Conservation (phyloP, 2,888 invertebrate genomes). For the Brachyptera risi region DNA sequence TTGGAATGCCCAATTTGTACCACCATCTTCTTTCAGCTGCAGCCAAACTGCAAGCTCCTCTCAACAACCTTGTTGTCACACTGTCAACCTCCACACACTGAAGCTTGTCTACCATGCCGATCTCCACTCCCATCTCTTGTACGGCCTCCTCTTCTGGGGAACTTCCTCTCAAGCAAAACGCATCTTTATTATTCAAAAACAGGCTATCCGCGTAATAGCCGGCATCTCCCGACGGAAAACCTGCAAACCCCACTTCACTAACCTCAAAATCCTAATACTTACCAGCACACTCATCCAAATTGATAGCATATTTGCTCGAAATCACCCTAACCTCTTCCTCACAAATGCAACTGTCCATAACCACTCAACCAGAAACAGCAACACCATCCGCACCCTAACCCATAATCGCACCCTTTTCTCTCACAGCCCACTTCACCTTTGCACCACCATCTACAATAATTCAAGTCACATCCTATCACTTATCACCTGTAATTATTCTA, state of each 20-base stretch:
- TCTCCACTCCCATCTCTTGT: background rate
- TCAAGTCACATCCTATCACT: no score
- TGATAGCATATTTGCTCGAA: no score
- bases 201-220: no score
- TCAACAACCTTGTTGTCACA: no score
- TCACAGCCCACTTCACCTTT: background rate
- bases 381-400: background rate
- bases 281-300: background rate
- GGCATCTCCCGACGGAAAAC: background rate
- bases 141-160: background rate
- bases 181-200: no score
- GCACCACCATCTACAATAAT: background rate
- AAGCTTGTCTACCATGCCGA: background rate
- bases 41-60: no score
- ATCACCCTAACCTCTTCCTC: no score
- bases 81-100: background rate
- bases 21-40: no score
- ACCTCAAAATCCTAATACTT: background rate
- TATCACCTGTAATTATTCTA: no score
- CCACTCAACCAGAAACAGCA: background rate
- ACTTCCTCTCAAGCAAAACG: no score
- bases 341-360: background rate
- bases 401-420: background rate
- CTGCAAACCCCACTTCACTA: background rate
- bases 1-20: no score